Conservation (phyloP, 2,797 vertebrate genomes). For the Gymnoscopelus braueri region DNA sequence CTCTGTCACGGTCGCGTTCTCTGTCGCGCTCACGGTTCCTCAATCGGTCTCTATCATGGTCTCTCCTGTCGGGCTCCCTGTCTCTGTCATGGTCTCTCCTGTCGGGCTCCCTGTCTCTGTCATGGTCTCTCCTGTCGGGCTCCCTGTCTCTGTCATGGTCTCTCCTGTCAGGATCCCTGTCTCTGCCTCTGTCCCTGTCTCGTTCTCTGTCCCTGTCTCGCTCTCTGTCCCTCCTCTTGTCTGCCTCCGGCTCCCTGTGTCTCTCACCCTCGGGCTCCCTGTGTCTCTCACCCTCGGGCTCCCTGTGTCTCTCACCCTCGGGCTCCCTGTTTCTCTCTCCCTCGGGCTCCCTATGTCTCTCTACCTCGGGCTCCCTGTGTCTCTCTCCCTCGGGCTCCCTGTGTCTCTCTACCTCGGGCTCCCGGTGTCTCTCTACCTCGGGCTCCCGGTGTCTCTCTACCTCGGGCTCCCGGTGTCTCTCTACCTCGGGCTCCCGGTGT, state of each 20-base stretch:
- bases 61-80: conserved; percentile 54
- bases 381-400: conserved; percentile 42
- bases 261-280: conserved; percentile 29
- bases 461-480: conserved; percentile 18
- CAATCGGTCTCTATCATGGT: conserved; percentile 38
- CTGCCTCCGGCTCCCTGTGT: conserved; percentile 19
- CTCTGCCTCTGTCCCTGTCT: conserved; percentile 57
- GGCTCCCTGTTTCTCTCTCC: conserved; percentile 39
- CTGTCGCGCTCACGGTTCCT: conserved; percentile 62
- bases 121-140: conserved; percentile 48
- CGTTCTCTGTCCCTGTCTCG: conserved; percentile 49
- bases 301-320: conserved; percentile 10
- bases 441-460: conserved; percentile 9
- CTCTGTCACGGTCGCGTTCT: conserved; percentile 58
- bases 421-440: conserved; percentile 37
- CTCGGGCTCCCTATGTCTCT: conserved; percentile 32
- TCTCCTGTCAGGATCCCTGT: conserved; percentile 52
- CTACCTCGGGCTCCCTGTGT: conserved; percentile 21
- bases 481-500: conserved; percentile 13
- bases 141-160: conserved; percentile 55
- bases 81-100: conserved; percentile 51
- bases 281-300: conserved; percentile 26
- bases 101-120: conserved; percentile 61
- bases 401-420: conserved; percentile 51
- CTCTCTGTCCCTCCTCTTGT: conserved; percentile 40